phyloP scores from a whole-genome alignment of 2,113 vertebrate species.

The Burhinus oedicnemus region DNA sequence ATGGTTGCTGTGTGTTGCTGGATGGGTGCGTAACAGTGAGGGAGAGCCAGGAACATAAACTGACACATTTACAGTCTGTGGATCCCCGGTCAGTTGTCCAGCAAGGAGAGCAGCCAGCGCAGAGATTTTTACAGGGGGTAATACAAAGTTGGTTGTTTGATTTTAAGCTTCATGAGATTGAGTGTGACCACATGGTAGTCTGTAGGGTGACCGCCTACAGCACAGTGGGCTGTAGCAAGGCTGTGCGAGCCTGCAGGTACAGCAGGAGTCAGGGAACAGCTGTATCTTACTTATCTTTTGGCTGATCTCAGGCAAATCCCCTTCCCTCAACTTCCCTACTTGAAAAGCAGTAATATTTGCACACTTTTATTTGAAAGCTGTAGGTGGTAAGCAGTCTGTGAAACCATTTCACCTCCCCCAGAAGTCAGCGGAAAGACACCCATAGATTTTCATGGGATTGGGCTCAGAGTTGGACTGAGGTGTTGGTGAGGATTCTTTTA shows the following conservation, averaged over 20 bases:
- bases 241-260: background rate
- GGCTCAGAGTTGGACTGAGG: background rate
- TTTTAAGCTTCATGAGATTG: background rate
- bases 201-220: background rate
- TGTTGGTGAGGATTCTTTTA: background rate
- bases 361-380: background rate
- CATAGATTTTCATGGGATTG: background rate
- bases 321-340: background rate
- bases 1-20: background rate
- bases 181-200: background rate
- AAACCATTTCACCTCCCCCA: background rate
- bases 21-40: background rate
- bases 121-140: background rate
- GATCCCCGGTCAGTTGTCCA: background rate
- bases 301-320: background rate
- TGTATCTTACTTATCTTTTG: background rate
- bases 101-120: background rate
- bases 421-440: background rate
- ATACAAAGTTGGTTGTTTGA: background rate
- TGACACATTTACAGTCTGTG: rapidly evolving
- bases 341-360: background rate
- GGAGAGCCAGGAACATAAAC: background rate
- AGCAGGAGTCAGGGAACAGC: background rate
- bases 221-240: background rate
- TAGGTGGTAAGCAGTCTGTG: rapidly evolving